Evolutionary conservation across 1,140 invertebrate genomes (phyloP).

Genomic region (Drosophila mayri): DNA sequence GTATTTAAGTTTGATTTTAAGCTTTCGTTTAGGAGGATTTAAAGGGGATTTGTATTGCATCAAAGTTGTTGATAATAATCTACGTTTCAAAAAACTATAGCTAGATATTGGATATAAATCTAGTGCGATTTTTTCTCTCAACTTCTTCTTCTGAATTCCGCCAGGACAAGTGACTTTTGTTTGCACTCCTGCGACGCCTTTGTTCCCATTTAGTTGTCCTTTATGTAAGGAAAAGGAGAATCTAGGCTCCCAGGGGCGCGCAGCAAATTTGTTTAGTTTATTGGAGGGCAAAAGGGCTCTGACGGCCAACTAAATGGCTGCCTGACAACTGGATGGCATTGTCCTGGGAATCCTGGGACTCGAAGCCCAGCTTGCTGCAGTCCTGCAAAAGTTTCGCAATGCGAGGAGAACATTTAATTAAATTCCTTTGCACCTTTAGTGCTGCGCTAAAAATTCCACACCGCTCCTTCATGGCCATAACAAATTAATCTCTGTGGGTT

Average conservation of each 20-base stretch:
- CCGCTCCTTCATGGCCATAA: slow-evolving; percentile 54
- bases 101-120: neutral
- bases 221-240: neutral
- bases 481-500: slow-evolving; percentile 80
- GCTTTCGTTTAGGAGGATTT: neutral
- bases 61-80: too few species aligned
- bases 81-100: neutral
- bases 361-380: slow-evolving; percentile 23
- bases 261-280: slow-evolving; percentile 74
- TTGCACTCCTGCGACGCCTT: slow-evolving; percentile 7
- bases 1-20: neutral
- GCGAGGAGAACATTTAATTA: slow-evolving; percentile 78
- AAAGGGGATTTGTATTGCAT: too few species aligned
- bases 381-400: slow-evolving; percentile 63
- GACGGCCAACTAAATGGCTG: slow-evolving; percentile 43
- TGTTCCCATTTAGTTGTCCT: slow-evolving; percentile 26
- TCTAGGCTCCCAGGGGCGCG: neutral
- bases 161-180: slow-evolving; percentile 24
- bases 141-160: slow-evolving; percentile 1
- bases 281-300: slow-evolving; percentile 35
- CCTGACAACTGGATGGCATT: slow-evolving; percentile 54
- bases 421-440: slow-evolving; percentile 83
- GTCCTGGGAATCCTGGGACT: slow-evolving; percentile 22
- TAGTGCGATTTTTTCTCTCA: neutral
- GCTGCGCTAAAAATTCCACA: slow-evolving; percentile 81